Evolutionary conservation across 2,797 vertebrate species (phyloP).

Genomic region (Thaleichthys pacificus): DNA sequence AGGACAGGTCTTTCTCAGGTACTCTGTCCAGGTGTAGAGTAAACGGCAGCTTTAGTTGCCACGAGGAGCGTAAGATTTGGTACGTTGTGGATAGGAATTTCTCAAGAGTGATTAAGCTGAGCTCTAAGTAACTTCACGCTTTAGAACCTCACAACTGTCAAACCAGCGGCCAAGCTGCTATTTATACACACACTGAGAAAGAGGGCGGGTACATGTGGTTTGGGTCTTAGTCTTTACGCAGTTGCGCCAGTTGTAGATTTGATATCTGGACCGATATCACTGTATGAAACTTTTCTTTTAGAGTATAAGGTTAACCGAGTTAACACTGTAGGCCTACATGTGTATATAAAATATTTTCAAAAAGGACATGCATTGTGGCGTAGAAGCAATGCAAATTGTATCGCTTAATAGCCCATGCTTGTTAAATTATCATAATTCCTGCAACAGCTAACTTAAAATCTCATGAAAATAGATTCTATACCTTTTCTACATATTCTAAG

Average conservation of each 20-base stretch:
- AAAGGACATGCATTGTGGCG: background rate
- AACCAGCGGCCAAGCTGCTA: constrained; percentile 28
- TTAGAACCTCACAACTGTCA: constrained; percentile 51
- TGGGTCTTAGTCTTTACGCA: constrained; percentile 30
- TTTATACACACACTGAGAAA: constrained; percentile 61
- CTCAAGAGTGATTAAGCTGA: background rate
- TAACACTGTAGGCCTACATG: background rate
- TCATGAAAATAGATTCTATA: too few species aligned
- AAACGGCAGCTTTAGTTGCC: constrained; percentile 14
- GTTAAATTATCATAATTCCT: too few species aligned
- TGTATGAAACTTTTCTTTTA: background rate
- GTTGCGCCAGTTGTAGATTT: background rate
- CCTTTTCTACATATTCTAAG: too few species aligned
- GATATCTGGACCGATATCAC: background rate
- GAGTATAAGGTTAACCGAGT: too few species aligned
- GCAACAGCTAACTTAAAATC: too few species aligned
- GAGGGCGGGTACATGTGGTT: background rate
- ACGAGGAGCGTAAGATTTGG: constrained; percentile 3
- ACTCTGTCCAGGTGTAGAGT: constrained; percentile 13
- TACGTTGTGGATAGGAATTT: background rate
- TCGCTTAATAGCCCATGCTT: too few species aligned
- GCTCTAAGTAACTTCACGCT: constrained; percentile 4
- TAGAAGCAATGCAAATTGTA: too few species aligned
- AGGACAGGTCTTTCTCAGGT: background rate
- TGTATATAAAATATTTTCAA: background rate